These are phyloP conservation scores for Pelodytes ibericus DNA, from an alignment of 2,797 vertebrate species.

Conservation along the genomic window DNA sequence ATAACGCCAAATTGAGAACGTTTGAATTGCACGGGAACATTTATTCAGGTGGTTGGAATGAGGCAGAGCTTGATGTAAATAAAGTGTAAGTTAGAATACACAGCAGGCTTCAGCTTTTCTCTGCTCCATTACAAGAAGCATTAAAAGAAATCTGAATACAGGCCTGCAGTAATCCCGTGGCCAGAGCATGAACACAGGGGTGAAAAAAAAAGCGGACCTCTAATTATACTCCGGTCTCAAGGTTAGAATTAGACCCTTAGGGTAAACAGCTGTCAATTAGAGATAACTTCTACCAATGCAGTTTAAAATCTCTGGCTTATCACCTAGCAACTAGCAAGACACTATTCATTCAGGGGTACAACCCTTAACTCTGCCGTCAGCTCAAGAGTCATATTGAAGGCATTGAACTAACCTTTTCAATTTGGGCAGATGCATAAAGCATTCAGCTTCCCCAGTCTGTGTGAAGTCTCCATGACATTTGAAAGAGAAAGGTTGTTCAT, in stretches of 20 bases:
- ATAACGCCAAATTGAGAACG: slow-evolving; percentile 57
- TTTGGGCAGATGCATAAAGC: slow-evolving; percentile 71
- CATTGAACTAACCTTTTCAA: slow-evolving; percentile 71
- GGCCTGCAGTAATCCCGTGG: slow-evolving; percentile 71
- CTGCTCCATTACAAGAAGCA: slow-evolving; percentile 65
- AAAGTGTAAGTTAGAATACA: slow-evolving; percentile 67
- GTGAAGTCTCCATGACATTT: slow-evolving; percentile 62
- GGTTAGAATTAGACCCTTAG: slow-evolving; percentile 94
- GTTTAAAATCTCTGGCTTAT: slow-evolving; percentile 86
- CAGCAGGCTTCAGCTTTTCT: slow-evolving; percentile 66
- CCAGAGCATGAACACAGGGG: slow-evolving; percentile 74
- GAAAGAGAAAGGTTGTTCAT: slow-evolving; percentile 53
- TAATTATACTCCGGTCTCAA: slow-evolving; percentile 88
- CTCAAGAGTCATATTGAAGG: slow-evolving; percentile 74
- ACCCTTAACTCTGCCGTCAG: slow-evolving; percentile 67
- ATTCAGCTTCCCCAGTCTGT: slow-evolving; percentile 60
- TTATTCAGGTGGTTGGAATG: slow-evolving; percentile 89
- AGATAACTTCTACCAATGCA: slow-evolving; percentile 84
- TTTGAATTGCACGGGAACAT: slow-evolving; percentile 75
- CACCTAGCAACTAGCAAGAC: slow-evolving; percentile 88
- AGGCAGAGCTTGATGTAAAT: slow-evolving; percentile 75
- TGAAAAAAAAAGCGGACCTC: slow-evolving; percentile 88
- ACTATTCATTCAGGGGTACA: slow-evolving; percentile 80
- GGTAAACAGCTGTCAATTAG: slow-evolving; percentile 99
- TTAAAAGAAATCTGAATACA: slow-evolving; percentile 71